phyloP scores from a whole-genome alignment of 2,113 vertebrate species.

The Sphyrna mokarran region DNA sequence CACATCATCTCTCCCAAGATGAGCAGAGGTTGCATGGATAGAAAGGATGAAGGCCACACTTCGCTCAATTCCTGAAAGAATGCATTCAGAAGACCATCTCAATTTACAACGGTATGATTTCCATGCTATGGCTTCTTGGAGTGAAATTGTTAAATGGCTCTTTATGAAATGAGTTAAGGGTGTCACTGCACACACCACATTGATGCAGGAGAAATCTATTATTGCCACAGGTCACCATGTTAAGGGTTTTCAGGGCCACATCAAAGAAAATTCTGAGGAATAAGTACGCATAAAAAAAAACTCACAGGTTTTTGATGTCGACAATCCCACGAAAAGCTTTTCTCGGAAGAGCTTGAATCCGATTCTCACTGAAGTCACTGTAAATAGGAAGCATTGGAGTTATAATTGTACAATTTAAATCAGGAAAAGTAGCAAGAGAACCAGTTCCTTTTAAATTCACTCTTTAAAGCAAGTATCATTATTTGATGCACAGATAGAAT shows the following conservation, averaged over 20 bases:
- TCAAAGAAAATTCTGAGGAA: background rate
- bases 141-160: background rate
- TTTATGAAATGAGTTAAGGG: background rate
- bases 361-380: constrained; percentile 97
- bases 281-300: constrained; percentile 38
- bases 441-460: background rate
- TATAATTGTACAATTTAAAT: background rate
- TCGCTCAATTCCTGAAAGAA: background rate
- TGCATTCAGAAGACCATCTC: background rate
- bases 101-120: background rate
- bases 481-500: background rate
- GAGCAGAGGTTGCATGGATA: background rate
- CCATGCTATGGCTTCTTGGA: background rate
- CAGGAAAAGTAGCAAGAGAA: background rate
- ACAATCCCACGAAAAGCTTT: constrained; percentile 96
- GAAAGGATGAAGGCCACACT: background rate
- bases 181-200: background rate
- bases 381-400: constrained; percentile 42
- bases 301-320: constrained; percentile 95
- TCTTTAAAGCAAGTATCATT: background rate
- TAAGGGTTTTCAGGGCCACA: background rate
- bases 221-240: background rate
- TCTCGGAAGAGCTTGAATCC: constrained; percentile 92
- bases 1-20: background rate
- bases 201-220: background rate